Percentiles rank a stretch among this genome's conserved stretches.
Evolutionary conservation across 2,888 invertebrate species (phyloP).

Genomic region (Polyommatus iphigenia): DNA sequence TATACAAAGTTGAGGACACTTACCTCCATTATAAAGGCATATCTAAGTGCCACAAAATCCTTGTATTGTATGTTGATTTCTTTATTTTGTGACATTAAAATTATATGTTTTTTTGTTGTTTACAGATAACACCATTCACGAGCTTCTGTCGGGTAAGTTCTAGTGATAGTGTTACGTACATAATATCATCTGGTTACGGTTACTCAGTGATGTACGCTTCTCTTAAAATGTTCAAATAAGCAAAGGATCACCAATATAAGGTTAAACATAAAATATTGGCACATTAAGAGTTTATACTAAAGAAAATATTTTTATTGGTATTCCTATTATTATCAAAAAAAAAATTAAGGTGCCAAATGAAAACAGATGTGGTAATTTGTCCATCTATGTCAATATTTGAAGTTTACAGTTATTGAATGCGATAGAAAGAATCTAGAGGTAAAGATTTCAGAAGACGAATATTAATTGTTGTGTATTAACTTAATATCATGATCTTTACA

Average conservation of each 20-base stretch:
- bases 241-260: background rate
- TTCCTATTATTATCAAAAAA: too few species aligned
- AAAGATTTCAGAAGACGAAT: too few species aligned
- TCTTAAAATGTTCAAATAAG: background rate
- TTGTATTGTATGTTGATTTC: background rate
- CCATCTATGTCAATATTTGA: background rate
- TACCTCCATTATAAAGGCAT: background rate
- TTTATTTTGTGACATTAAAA: background rate
- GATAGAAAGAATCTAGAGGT: background rate
- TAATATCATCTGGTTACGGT: too few species aligned
- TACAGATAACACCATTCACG: slow-evolving; percentile 91
- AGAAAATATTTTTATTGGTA: too few species aligned
- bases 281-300: too few species aligned
- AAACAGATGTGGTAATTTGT: too few species aligned
- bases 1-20: too few species aligned
- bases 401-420: background rate
- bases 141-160: slow-evolving; percentile 91
- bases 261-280: too few species aligned
- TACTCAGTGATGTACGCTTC: background rate
- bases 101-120: slow-evolving; percentile 56
- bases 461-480: too few species aligned
- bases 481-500: too few species aligned
- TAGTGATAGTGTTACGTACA: background rate
- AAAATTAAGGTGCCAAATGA: too few species aligned
- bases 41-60: background rate